Evolutionary conservation across 2,113 vertebrate genomes (phyloP).

Genomic region (Engraulis encrasicolus): DNA sequence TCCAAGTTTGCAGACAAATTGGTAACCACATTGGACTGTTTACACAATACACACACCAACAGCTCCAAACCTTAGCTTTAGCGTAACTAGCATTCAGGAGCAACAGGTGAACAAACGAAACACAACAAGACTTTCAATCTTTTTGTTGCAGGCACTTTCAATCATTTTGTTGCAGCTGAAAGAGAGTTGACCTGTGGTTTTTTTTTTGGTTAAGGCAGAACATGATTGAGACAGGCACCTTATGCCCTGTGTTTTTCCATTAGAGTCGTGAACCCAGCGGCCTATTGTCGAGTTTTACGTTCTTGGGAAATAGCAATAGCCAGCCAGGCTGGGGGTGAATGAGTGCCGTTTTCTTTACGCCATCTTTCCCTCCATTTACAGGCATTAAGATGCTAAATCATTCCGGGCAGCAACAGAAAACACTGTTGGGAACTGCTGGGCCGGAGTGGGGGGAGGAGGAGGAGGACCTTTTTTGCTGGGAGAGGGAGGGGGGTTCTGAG

Average conservation of each 20-base stretch:
- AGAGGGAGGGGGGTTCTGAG: constrained; percentile 34
- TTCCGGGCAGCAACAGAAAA: constrained; percentile 71
- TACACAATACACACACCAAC: too few species aligned
- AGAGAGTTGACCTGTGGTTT: not conserved
- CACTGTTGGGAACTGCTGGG: constrained; percentile 42
- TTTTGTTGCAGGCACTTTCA: too few species aligned
- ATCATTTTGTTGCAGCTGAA: not conserved
- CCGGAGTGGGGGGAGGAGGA: not conserved
- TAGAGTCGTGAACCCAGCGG: not conserved
- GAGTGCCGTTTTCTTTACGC: constrained; percentile 69
- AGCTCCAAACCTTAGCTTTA: too few species aligned
- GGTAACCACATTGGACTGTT: too few species aligned
- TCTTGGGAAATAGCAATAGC: too few species aligned
- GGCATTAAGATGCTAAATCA: constrained; percentile 68
- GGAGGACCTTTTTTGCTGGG: too few species aligned
- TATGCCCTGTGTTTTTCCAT: not conserved
- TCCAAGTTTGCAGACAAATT: too few species aligned
- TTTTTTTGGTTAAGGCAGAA: too few species aligned
- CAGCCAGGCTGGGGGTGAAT: constrained; percentile 40
- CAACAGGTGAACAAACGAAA: too few species aligned
- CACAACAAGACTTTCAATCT: too few species aligned
- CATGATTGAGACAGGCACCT: not conserved
- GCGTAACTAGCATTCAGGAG: too few species aligned
- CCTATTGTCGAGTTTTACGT: not conserved
- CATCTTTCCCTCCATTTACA: constrained; percentile 54